These are phyloP conservation scores for Hiodon alosoides DNA, from an alignment of 2,113 vertebrate genomes.

Conservation along the genomic window DNA sequence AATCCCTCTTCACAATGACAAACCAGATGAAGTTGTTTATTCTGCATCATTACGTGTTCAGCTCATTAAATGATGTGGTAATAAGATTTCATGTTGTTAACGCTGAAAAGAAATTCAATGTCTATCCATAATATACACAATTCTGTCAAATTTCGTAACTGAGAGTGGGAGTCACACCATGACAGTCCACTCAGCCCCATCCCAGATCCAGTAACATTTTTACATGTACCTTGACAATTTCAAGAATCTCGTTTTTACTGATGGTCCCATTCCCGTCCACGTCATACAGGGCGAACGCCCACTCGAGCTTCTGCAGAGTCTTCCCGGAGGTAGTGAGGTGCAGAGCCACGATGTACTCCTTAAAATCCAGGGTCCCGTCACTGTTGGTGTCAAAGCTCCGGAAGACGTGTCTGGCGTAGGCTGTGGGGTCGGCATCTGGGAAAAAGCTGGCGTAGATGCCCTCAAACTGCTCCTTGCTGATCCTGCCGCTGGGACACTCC, in stretches of 20 bases:
- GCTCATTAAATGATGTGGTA: not conserved
- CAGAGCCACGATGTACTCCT: constrained; percentile 74
- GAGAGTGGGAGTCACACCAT: not conserved
- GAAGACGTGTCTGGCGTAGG: constrained; percentile 70
- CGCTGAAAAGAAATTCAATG: not conserved
- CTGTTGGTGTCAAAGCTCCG: constrained; percentile 73
- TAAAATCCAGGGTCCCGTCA: constrained; percentile 73
- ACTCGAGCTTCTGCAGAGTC: constrained; percentile 70
- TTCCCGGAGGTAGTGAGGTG: constrained; percentile 75
- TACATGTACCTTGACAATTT: constrained; percentile 65
- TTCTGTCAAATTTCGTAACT: not conserved
- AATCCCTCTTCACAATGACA: not conserved
- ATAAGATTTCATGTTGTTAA: not conserved
- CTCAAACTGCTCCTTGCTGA: constrained; percentile 68
- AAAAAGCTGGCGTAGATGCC: constrained; percentile 75
- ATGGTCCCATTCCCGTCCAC: constrained; percentile 78
- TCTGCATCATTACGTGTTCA: not conserved
- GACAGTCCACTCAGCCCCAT: not conserved
- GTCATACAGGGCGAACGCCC: constrained; percentile 74
- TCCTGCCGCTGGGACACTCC: constrained; percentile 68
- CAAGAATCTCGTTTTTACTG: constrained; percentile 68
- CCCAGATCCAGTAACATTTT: not conserved
- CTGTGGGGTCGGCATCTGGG: constrained; percentile 63
- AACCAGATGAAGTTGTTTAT: not conserved
- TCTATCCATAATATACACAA: not conserved